Evolutionary conservation across 2,888 invertebrate species (phyloP), one percentile per base, ranked within the genome.

Genomic region (Tetrapedia diversipes): DNA sequence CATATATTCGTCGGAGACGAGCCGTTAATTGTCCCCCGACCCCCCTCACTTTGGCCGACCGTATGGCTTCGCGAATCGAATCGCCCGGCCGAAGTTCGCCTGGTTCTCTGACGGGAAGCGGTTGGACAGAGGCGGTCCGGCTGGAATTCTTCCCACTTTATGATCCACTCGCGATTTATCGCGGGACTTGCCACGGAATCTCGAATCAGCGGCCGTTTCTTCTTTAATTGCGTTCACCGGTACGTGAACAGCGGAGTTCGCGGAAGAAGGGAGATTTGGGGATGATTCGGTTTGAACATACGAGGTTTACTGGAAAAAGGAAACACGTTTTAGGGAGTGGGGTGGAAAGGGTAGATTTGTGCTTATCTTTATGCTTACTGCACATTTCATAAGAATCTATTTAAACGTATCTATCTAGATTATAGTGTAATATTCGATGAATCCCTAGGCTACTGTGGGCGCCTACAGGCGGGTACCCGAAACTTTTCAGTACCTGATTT

Each of bases 1-100:
- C 84, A 77, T 84, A 82, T 84, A 84, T 84, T 77, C 78, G 67
- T 79, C 67, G 64, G 82, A 82, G 82, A 84, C 84, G 77, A 84
- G 77, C 77, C 82, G 84, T 84, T 84, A 84, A 84, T 84, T 84
- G 84, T 80, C 47, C 70, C 66, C 73, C 59, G 41, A 10, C 41
- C 27, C 29, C 11, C 22, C 41, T 29, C 37, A 22, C 8, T 22
- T 24, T 63, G 10, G 29, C 29, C 22, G 47, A 8, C n/a, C 45
- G 37, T n/a, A n/a, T 34, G 39, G 49, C 34, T 51, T 32, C 64
- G 63, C 77, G 75, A 54, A 68, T 75, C 76, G 59, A 75, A 70
- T 41, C 59, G 37, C 37, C 37, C 4, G 65, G 45, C 8, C 43
- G 32, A 61, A 69, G 51, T 63, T 41, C 32, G 60, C 66, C 8